phyloP scores from a whole-genome alignment of 1,140 invertebrate species.

The Temnothorax nylanderi region DNA sequence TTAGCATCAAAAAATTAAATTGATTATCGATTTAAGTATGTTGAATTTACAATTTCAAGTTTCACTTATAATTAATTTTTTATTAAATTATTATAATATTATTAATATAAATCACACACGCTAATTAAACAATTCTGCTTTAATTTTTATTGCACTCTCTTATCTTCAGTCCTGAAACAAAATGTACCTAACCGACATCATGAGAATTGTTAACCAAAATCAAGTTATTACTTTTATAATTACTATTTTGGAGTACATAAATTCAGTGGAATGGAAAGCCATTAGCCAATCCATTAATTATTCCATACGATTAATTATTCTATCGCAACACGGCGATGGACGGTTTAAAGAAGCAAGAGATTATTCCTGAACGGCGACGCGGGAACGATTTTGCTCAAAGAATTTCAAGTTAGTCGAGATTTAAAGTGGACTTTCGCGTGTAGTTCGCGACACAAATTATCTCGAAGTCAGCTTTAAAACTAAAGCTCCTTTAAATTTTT shows the following conservation, averaged over 20 bases:
- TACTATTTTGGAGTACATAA: constrained; percentile 14
- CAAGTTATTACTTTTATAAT: constrained; percentile 40
- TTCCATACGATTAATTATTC: constrained; percentile 62
- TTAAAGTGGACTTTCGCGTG: constrained; percentile 62
- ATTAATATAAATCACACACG: neutral
- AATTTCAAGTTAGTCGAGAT: constrained; percentile 63
- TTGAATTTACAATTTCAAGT: too few relatives aligned
- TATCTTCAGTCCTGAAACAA: neutral
- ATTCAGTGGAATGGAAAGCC: constrained; percentile 14
- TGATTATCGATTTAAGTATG: too few relatives aligned
- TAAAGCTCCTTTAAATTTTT: constrained; percentile 63
- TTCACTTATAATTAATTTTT: neutral
- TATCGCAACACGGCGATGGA: constrained; percentile 57
- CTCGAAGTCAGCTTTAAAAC: constrained; percentile 62
- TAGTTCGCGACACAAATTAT: constrained; percentile 62
- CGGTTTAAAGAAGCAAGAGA: constrained; percentile 60
- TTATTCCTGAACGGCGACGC: constrained; percentile 52
- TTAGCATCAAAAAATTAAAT: too few relatives aligned
- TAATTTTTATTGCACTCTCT: neutral
- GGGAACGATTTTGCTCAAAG: constrained; percentile 54
- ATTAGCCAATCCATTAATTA: constrained; percentile 57
- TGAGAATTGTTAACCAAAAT: neutral
- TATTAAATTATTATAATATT: neutral
- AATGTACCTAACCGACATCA: neutral
- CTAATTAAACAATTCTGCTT: neutral